Conservation (phyloP, 1,140 invertebrate species). For the Lucilia cuprina region DNA sequence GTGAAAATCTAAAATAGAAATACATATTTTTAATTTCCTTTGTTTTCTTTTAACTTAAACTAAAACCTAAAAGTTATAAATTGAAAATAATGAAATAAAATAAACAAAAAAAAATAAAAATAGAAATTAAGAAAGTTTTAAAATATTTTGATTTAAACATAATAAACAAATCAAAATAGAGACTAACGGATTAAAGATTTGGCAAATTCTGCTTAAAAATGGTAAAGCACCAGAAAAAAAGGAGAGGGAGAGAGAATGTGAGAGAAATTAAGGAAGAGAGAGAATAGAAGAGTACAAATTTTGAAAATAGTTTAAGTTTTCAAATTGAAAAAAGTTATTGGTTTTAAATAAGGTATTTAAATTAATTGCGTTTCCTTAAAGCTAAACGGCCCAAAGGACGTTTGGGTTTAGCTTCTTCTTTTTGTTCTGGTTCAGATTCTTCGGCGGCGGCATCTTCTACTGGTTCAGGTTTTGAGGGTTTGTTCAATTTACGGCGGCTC, state of each 20-base stretch:
- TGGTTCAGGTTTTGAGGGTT: slow-evolving; percentile 51
- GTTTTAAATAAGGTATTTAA: neutral
- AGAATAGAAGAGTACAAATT: neutral
- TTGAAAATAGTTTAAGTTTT: neutral
- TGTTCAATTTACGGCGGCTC: slow-evolving; percentile 54
- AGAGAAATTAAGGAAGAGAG: neutral
- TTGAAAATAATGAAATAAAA: neutral
- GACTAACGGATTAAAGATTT: neutral
- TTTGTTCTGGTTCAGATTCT: slow-evolving; percentile 56
- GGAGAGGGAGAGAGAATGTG: neutral
- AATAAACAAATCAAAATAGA: neutral
- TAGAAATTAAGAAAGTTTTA: neutral
- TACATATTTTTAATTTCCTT: neutral
- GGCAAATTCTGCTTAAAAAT: neutral
- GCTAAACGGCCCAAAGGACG: slow-evolving; percentile 51
- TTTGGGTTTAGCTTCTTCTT: slow-evolving; percentile 54
- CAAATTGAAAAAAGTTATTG: neutral
- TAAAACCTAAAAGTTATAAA: neutral
- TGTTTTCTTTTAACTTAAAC: neutral
- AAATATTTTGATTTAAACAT: neutral
- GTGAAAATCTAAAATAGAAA: neutral
- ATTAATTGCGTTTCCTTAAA: slow-evolving; percentile 57
- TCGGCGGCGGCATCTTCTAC: slow-evolving; percentile 53
- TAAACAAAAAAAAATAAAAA: neutral
- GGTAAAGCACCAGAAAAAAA: neutral